phyloP scores from a whole-genome alignment of 1,140 invertebrate genomes.

The Aradophagus sp. region DNA sequence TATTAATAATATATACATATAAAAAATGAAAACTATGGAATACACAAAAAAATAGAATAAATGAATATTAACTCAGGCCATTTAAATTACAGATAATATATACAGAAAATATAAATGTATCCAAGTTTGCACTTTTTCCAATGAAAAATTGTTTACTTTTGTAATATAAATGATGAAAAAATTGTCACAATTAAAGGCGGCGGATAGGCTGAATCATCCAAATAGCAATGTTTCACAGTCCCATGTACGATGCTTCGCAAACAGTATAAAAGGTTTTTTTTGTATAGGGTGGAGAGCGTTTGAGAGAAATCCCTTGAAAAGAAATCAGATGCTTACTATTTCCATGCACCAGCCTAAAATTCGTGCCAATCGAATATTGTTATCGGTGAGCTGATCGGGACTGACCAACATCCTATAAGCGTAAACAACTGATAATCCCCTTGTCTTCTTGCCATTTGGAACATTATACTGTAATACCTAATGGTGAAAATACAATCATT shows the following conservation, averaged over 20 bases:
- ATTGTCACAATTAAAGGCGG: constrained; percentile 13
- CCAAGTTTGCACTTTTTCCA: too few relatives aligned
- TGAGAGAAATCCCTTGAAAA: constrained; percentile 4
- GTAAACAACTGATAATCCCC: constrained; percentile 86
- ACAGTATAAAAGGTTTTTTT: constrained; percentile 14
- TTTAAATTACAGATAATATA: neutral
- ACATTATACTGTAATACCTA: constrained; percentile 88
- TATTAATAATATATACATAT: too few relatives aligned
- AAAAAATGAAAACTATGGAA: too few relatives aligned
- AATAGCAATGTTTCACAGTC: constrained; percentile 18
- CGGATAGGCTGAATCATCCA: constrained; percentile 24
- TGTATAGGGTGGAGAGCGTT: constrained; percentile 5
- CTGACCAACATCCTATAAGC: constrained; percentile 85
- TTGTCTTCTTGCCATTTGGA: constrained; percentile 84
- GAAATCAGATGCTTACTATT: constrained; percentile 81
- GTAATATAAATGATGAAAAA: constrained; percentile 1
- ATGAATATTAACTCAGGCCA: too few relatives aligned
- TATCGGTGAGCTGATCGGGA: constrained; percentile 79
- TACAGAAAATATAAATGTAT: neutral
- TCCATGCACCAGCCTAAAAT: constrained; percentile 96
- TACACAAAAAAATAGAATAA: too few relatives aligned
- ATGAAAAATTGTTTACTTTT: too few relatives aligned
- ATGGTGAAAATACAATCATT: neutral
- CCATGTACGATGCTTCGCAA: constrained; percentile 10
- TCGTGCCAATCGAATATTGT: constrained; percentile 86